A percentile compares a stretch with the other conserved stretches of the same genome.
Evolutionary conservation across 2,113 vertebrate genomes (phyloP).

Genomic region (Thinocorus orbignyianus): DNA sequence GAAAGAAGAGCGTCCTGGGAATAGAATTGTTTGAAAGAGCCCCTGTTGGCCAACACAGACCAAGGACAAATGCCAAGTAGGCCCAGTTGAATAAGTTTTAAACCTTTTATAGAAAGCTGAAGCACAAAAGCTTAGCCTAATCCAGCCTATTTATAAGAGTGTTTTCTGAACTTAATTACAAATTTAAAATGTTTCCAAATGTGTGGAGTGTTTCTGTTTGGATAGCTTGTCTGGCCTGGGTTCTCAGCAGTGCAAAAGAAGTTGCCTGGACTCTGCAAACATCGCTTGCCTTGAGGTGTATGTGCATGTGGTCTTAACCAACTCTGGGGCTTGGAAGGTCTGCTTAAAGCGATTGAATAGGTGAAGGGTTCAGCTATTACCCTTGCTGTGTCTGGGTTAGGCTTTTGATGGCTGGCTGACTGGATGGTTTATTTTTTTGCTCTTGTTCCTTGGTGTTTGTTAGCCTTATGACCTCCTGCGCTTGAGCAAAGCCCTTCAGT

Average conservation of each 20-base stretch:
- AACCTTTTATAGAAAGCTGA: conserved; percentile 5
- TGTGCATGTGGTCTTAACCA: neutral
- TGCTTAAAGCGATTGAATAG: neutral
- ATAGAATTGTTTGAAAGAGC: neutral
- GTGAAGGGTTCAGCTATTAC: neutral
- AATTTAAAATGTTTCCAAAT: neutral
- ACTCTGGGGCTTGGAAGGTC: neutral
- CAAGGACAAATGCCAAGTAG: neutral
- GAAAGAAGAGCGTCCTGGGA: neutral
- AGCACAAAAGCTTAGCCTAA: neutral
- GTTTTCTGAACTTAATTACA: conserved; percentile 18
- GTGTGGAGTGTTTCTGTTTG: neutral
- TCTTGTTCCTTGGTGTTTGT: neutral
- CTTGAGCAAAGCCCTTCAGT: neutral
- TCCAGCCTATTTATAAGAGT: neutral
- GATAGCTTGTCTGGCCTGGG: neutral
- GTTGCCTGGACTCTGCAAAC: neutral
- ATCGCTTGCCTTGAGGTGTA: neutral
- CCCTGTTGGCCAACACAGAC: neutral
- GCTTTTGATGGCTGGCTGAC: neutral
- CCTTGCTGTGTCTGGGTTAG: neutral
- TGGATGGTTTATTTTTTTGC: neutral
- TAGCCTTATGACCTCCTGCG: accelerated
- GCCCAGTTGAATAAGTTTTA: neutral
- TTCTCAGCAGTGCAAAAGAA: neutral